Conservation (phyloP, 2,888 invertebrate species). For the Epinotia demarniana region DNA sequence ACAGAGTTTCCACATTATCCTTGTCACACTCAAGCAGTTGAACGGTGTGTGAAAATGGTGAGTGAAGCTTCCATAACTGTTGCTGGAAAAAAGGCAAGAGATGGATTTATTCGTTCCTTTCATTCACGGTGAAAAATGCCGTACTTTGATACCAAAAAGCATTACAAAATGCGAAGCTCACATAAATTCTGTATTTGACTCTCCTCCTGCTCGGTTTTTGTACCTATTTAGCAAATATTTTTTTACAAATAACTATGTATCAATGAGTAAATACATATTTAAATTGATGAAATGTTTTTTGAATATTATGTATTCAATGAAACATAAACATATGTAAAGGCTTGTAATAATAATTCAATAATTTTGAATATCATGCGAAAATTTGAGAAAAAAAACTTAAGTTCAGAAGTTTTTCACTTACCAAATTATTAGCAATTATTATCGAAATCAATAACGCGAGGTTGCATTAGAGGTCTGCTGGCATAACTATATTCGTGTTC, state of each 20-base stretch:
- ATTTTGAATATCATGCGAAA: neutral
- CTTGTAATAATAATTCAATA: neutral
- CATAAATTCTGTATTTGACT: neutral
- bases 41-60: slow-evolving; percentile 2
- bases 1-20: slow-evolving; percentile 5
- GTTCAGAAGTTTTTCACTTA: too few relatives aligned
- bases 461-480: too few relatives aligned
- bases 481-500: too few relatives aligned
- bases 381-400: neutral
- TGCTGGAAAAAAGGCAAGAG: neutral
- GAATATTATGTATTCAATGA: neutral
- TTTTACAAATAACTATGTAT: too few relatives aligned
- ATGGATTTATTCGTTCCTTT: neutral
- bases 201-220: neutral
- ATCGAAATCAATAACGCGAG: too few relatives aligned
- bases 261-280: neutral
- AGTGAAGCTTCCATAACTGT: slow-evolving; percentile 2
- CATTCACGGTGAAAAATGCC: slow-evolving; percentile 2
- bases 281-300: neutral
- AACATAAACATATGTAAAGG: neutral
- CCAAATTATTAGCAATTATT: too few relatives aligned
- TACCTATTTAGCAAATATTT: neutral
- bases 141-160: neutral
- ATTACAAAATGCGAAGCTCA: neutral
- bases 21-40: slow-evolving; percentile 1